A percentile compares a stretch with the other conserved stretches of the same genome.
These are phyloP conservation scores for Netelia melanura DNA, from an alignment of 2,888 invertebrate species.

Conservation along the genomic window DNA sequence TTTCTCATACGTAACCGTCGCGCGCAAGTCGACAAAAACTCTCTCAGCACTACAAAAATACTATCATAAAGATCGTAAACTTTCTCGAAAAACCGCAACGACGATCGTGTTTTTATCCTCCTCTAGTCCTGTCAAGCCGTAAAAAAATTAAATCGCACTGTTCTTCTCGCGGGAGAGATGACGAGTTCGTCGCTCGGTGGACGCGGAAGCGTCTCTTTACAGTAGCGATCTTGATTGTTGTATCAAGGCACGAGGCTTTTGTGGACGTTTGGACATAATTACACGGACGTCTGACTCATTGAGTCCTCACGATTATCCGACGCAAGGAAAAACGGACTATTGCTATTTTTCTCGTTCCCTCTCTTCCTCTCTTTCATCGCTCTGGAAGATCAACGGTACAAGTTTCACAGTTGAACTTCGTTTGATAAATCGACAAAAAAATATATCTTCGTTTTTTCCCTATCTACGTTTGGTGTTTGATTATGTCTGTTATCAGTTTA, in stretches of 20 bases:
- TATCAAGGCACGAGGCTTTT: slow-evolving; percentile 1
- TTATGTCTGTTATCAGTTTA: slow-evolving; percentile 43
- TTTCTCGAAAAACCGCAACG: slow-evolving; percentile 65
- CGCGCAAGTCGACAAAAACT: slow-evolving; percentile 15
- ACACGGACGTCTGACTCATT: neutral
- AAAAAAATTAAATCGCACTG: slow-evolving; percentile 41
- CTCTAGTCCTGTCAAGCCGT: slow-evolving; percentile 2
- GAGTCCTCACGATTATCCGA: slow-evolving; percentile 2
- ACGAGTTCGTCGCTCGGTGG: neutral
- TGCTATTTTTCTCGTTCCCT: neutral
- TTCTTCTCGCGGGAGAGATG: neutral
- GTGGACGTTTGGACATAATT: neutral
- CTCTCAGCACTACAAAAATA: slow-evolving; percentile 45
- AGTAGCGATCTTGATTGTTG: neutral
- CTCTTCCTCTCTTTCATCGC: slow-evolving; percentile 3
- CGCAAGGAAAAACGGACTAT: neutral
- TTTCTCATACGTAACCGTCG: slow-evolving; percentile 39
- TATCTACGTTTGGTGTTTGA: slow-evolving; percentile 34
- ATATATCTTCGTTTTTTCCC: slow-evolving; percentile 33
- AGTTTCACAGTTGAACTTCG: slow-evolving; percentile 59
- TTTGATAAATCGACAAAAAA: slow-evolving; percentile 50
- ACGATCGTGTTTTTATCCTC: slow-evolving; percentile 23
- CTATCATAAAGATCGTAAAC: slow-evolving; percentile 63
- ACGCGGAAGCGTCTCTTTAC: slow-evolving; percentile 3
- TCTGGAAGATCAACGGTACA: neutral